A percentile compares a stretch with the other conserved stretches of the same genome.
These are phyloP conservation scores for Drosophila santomea DNA, from an alignment of 1,140 invertebrate species.

Conservation along the genomic window DNA sequence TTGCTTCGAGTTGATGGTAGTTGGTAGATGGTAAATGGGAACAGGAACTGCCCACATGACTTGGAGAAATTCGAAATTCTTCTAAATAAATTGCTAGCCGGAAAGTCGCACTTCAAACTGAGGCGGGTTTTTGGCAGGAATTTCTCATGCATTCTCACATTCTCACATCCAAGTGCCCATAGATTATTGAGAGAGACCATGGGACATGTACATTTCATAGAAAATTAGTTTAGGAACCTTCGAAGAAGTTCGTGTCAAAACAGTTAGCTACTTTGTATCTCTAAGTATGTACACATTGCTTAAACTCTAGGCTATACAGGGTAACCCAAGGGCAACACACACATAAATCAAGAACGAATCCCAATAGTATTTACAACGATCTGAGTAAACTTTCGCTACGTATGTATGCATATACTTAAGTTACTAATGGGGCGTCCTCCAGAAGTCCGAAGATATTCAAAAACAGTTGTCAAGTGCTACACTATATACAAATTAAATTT, in stretches of 20 bases:
- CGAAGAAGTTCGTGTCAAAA: slow-evolving; percentile 31
- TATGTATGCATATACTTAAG: slow-evolving; percentile 26
- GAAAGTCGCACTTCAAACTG: slow-evolving; percentile 26
- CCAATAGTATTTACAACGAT: slow-evolving; percentile 47
- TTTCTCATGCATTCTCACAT: slow-evolving; percentile 11
- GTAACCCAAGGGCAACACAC: slow-evolving; percentile 17
- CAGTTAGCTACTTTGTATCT: slow-evolving; percentile 19
- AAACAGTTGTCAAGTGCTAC: background rate
- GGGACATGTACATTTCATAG: background rate
- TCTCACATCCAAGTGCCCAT: background rate
- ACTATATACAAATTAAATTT: slow-evolving; percentile 17
- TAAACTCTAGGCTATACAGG: slow-evolving; percentile 46
- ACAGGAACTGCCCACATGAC: slow-evolving; percentile 48
- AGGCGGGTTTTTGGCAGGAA: slow-evolving; percentile 31
- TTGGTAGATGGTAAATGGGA: background rate
- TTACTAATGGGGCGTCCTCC: background rate
- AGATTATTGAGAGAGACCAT: slow-evolving; percentile 5
- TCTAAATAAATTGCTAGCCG: slow-evolving; percentile 51
- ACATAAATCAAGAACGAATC: slow-evolving; percentile 9
- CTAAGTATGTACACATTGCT: slow-evolving; percentile 52
- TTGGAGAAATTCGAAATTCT: slow-evolving; percentile 40
- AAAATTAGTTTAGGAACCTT: slow-evolving; percentile 41
- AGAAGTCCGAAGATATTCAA: background rate
- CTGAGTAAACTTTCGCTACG: slow-evolving; percentile 41
- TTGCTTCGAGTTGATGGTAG: slow-evolving; percentile 16